These are phyloP conservation scores for Amphimallon solstitiale DNA, from an alignment of 2,888 invertebrate species.

Conservation along the genomic window DNA sequence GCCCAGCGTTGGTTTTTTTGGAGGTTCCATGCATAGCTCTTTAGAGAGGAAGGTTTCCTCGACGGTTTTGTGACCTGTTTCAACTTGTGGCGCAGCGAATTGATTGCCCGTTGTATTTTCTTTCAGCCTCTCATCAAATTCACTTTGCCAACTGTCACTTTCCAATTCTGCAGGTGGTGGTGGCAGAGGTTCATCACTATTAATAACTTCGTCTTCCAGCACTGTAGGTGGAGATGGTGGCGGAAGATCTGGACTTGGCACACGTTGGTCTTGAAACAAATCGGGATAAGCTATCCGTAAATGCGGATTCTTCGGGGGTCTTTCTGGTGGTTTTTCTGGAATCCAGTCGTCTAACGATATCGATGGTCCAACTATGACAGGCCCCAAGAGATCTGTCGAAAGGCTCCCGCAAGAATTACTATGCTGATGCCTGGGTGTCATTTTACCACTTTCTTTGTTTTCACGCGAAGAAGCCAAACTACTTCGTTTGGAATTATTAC, in stretches of 20 bases:
- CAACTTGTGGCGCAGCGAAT: conserved; percentile 57
- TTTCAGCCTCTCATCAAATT: conserved; percentile 53
- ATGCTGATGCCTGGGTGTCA: conserved; percentile 65
- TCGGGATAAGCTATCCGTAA: conserved; percentile 65
- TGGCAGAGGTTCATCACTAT: conserved; percentile 72
- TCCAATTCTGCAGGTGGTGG: conserved; percentile 71
- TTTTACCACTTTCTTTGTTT: conserved; percentile 54
- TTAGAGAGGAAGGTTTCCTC: conserved; percentile 26
- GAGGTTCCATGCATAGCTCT: conserved; percentile 28
- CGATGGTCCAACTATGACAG: conserved; percentile 71
- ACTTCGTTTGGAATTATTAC: conserved; percentile 62
- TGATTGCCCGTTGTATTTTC: conserved; percentile 53
- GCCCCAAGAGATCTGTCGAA: conserved; percentile 69
- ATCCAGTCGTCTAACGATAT: conserved; percentile 76
- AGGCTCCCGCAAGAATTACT: conserved; percentile 71
- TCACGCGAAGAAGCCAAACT: conserved; percentile 57
- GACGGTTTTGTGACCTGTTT: conserved; percentile 44
- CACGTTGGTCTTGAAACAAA: conserved; percentile 64
- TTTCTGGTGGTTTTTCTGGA: conserved; percentile 79
- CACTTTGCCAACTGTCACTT: conserved; percentile 55
- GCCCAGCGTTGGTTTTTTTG: conserved; percentile 30
- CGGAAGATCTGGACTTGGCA: conserved; percentile 71
- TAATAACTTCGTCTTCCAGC: conserved; percentile 68
- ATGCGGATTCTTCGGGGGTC: conserved; percentile 82
- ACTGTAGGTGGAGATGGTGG: conserved; percentile 73